Conservation (phyloP, 2,113 vertebrate genomes). For the Tetrao urogallus region DNA sequence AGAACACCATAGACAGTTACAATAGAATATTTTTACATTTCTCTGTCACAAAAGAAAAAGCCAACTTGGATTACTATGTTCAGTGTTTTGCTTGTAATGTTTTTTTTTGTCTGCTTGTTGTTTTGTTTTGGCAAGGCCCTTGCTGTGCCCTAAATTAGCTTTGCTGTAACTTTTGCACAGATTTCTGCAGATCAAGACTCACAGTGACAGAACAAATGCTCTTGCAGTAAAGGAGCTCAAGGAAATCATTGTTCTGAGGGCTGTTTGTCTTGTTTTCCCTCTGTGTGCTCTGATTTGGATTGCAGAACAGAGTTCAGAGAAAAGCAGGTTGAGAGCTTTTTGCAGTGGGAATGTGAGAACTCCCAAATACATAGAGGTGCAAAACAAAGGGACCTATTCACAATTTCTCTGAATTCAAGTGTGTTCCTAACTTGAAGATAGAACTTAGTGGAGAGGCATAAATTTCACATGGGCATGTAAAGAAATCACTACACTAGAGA, state of each 20-base stretch:
- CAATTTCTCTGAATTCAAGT: not conserved
- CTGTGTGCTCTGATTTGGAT: not conserved
- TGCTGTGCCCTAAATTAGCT: conserved; percentile 1
- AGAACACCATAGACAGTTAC: not conserved
- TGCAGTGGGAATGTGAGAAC: not conserved
- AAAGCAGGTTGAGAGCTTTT: not conserved
- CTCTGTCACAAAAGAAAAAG: not conserved
- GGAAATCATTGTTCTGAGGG: not conserved
- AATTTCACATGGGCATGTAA: not conserved
- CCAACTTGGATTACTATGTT: not conserved
- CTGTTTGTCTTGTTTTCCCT: conserved; percentile 27
- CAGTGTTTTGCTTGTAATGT: not conserved
- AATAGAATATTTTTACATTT: not conserved
- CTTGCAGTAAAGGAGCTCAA: not conserved
- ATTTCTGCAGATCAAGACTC: conserved; percentile 6
- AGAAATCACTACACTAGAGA: not conserved
- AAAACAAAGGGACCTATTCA: not conserved
- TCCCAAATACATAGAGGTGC: not conserved
- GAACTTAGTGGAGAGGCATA: not conserved
- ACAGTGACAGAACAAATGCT: not conserved
- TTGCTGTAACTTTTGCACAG: not conserved
- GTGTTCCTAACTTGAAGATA: not conserved
- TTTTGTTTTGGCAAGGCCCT: not conserved
- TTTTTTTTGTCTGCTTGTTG: not conserved
- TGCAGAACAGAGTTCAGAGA: not conserved